Conservation (phyloP, 2,113 vertebrate species). For the Antennarius striatus region DNA sequence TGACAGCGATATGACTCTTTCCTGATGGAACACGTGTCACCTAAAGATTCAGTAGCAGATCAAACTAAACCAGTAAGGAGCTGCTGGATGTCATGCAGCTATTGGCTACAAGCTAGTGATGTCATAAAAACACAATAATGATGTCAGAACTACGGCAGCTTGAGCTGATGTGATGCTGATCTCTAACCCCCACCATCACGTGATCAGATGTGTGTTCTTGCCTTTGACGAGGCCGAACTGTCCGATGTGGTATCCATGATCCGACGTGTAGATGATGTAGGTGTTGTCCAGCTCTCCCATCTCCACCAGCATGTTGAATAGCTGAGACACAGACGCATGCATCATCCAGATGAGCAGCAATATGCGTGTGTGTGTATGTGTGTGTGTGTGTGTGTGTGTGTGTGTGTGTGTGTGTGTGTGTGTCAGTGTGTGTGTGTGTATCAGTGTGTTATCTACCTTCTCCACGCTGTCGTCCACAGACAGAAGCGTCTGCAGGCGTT, state of each 20-base stretch:
- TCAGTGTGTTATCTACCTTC: slow-evolving; percentile 73
- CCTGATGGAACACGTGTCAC: background rate
- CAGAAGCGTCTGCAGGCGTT: slow-evolving; percentile 92
- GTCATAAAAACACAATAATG: too few relatives aligned
- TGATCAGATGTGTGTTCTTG: background rate
- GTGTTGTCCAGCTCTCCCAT: slow-evolving; percentile 94
- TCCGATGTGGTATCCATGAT: slow-evolving; percentile 97
- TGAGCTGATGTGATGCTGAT: too few relatives aligned
- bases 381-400: background rate
- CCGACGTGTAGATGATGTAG: slow-evolving; percentile 93
- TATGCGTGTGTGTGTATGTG: background rate
- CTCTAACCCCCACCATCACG: too few relatives aligned
- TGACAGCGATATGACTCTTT: background rate
- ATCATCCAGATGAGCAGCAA: background rate
- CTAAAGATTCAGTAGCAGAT: too few relatives aligned
- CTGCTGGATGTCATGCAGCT: too few relatives aligned
- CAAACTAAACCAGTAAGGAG: too few relatives aligned
- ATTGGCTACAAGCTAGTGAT: too few relatives aligned
- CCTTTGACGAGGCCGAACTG: slow-evolving; percentile 99
- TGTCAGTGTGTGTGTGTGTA: background rate
- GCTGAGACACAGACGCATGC: slow-evolving; percentile 67
- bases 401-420: background rate
- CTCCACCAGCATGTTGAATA: slow-evolving; percentile 90
- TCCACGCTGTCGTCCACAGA: slow-evolving; percentile 96
- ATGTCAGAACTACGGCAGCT: too few relatives aligned